phyloP scores from a whole-genome alignment of 2,888 invertebrate species.

The Sycophila texana region DNA sequence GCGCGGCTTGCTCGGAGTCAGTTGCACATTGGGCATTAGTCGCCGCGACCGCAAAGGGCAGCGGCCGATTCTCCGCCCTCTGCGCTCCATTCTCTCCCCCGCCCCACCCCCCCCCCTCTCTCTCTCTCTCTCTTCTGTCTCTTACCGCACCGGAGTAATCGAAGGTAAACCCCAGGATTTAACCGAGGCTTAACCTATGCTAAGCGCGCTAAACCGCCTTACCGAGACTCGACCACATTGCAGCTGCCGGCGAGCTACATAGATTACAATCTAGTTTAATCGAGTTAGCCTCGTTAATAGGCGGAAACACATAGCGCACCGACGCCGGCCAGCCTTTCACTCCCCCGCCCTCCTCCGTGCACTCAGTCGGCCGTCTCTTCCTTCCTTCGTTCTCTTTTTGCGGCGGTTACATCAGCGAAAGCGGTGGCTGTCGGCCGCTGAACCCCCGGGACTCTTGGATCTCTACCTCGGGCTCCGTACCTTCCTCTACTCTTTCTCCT shows the following conservation, averaged over 20 bases:
- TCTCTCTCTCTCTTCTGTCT: constrained; percentile 56
- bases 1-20: constrained; percentile 11
- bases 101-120: constrained; percentile 15
- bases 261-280: constrained; percentile 73
- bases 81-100: constrained; percentile 9
- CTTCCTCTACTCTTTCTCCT: constrained; percentile 31
- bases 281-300: constrained; percentile 67
- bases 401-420: neutral
- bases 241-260: constrained; percentile 53
- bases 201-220: constrained; percentile 70
- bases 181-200: constrained; percentile 72
- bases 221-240: constrained; percentile 63
- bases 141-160: constrained; percentile 66
- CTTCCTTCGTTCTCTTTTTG: constrained; percentile 1
- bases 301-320: constrained; percentile 58
- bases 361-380: neutral
- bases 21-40: constrained; percentile 32
- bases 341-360: neutral
- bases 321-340: neutral
- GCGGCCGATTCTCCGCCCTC: constrained; percentile 41
- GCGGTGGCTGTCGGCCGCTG: neutral
- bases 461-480: constrained; percentile 25
- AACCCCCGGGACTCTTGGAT: neutral
- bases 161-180: constrained; percentile 71
- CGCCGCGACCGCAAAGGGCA: constrained; percentile 46